Evolutionary conservation across 2,113 vertebrate species (phyloP).

Genomic region (Aramus guarauna): DNA sequence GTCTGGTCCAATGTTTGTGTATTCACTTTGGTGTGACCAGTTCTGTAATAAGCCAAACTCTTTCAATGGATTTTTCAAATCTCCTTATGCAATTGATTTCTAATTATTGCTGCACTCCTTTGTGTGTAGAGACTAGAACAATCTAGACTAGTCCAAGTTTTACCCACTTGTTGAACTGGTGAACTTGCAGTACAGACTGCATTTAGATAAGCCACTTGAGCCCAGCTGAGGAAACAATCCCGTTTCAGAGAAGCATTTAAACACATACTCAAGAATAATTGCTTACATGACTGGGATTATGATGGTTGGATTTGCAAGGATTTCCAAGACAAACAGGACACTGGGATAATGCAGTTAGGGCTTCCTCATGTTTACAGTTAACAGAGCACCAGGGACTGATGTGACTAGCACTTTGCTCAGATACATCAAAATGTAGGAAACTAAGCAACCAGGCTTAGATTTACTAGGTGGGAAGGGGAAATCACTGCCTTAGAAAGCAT

Average conservation of each 20-base stretch:
- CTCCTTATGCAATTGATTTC: not conserved
- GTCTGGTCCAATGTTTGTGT: not conserved
- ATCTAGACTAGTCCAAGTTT: not conserved
- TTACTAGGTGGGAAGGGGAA: not conserved
- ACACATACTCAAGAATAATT: not conserved
- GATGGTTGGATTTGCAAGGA: not conserved
- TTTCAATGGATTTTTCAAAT: not conserved
- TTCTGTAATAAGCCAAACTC: not conserved
- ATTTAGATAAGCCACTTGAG: not conserved
- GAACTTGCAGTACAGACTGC: not conserved
- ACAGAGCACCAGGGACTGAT: not conserved
- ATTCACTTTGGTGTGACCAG: not conserved
- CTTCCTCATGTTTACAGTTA: not conserved
- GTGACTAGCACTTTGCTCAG: not conserved
- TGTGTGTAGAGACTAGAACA: not conserved
- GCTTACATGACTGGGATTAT: not conserved
- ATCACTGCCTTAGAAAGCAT: not conserved
- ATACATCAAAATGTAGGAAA: not conserved
- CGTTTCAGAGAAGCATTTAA: not conserved
- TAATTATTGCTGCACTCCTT: not conserved
- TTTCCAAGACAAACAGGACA: not conserved
- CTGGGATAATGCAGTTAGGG: not conserved
- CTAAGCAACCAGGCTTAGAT: not conserved
- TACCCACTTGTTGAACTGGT: not conserved
- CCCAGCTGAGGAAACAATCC: not conserved